A percentile compares a stretch with the other conserved stretches of the same genome.
phyloP scores from a whole-genome alignment of 2,888 invertebrate species.

The Prionchulus punctatus region DNA sequence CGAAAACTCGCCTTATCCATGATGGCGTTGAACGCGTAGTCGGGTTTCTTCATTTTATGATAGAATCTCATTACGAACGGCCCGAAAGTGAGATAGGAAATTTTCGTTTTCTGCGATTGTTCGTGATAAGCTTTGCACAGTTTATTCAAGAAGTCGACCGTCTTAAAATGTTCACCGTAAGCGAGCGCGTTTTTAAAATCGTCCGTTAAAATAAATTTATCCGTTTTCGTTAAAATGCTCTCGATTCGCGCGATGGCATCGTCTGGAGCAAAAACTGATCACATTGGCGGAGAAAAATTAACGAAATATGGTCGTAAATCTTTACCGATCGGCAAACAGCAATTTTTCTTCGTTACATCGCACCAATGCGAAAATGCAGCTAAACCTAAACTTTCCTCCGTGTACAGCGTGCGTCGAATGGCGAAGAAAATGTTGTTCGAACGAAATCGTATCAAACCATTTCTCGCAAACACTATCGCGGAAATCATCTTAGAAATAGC shows the following conservation, averaged over 20 bases:
- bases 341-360: not conserved
- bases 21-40: not conserved
- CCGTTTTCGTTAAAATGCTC: too few relatives aligned
- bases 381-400: not conserved
- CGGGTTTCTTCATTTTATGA: not conserved
- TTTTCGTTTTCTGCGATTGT: not conserved
- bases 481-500: too few relatives aligned
- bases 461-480: too few relatives aligned
- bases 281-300: too few relatives aligned
- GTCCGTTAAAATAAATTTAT: not conserved
- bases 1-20: not conserved
- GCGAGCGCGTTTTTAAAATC: not conserved
- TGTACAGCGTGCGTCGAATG: not conserved
- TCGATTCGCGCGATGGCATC: not conserved
- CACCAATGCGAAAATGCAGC: not conserved
- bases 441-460: too few relatives aligned
- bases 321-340: not conserved
- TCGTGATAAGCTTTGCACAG: not conserved
- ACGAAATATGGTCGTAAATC: too few relatives aligned
- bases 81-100: not conserved
- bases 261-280: too few relatives aligned
- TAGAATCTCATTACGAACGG: not conserved
- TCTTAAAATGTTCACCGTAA: too few relatives aligned
- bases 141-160: too few relatives aligned
- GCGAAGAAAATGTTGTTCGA: too few relatives aligned